Percentiles rank a stretch among this genome's conserved stretches.
Evolutionary conservation across 2,797 vertebrate genomes (phyloP).

Genomic region (Cyprinodon diabolis): DNA sequence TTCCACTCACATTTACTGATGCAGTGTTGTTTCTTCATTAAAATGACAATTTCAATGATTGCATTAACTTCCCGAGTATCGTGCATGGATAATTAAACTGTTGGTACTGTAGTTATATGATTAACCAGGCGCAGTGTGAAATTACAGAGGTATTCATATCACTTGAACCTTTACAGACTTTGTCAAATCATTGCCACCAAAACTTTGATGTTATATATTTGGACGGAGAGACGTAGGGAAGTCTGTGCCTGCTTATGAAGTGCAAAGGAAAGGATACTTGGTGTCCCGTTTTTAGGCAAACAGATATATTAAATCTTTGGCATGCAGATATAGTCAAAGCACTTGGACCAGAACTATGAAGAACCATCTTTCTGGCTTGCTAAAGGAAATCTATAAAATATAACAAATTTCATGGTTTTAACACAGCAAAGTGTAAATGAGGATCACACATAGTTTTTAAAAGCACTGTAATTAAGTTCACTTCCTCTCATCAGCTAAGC

Average conservation of each 20-base stretch:
- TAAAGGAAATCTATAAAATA: too few relatives aligned
- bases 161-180: not conserved
- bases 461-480: too few relatives aligned
- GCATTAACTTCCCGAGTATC: conserved; percentile 23
- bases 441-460: too few relatives aligned
- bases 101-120: not conserved
- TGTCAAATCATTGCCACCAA: not conserved
- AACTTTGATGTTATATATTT: not conserved
- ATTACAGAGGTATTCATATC: not conserved
- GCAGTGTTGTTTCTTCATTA: conserved; percentile 45
- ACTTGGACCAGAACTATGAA: not conserved
- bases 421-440: too few relatives aligned
- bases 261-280: not conserved
- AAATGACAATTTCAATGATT: not conserved
- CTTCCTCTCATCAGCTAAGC: too few relatives aligned
- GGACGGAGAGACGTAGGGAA: too few relatives aligned
- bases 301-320: not conserved
- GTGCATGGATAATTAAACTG: not conserved
- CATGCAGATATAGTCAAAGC: not conserved
- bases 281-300: not conserved
- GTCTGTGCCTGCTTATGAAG: not conserved
- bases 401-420: too few relatives aligned
- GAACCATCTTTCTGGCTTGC: not conserved
- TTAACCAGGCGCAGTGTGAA: not conserved
- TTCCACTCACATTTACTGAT: conserved; percentile 24